phyloP scores from a whole-genome alignment of 2,797 vertebrate species.

The Myripristis murdjan region DNA sequence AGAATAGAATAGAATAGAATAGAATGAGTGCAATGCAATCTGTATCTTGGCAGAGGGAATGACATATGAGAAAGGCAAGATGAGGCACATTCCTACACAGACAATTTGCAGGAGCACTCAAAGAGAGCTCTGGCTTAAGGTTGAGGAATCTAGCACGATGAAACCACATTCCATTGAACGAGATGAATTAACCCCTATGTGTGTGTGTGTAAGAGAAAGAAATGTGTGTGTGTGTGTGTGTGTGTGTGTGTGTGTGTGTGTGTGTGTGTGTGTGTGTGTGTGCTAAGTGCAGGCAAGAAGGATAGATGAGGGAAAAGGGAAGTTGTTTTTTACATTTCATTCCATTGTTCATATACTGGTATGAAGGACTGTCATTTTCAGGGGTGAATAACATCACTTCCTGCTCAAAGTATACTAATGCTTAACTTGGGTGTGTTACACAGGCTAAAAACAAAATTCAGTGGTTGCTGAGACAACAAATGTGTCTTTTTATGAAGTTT shows the following conservation, averaged over 20 bases:
- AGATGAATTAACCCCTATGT: slow-evolving; percentile 37
- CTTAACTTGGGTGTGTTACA: too few species aligned
- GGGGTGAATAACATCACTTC: too few species aligned
- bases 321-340: slow-evolving; percentile 2
- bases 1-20: not conserved
- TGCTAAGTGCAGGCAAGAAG: not conserved
- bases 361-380: too few species aligned
- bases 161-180: slow-evolving; percentile 75
- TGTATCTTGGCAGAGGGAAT: slow-evolving; percentile 9
- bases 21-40: not conserved
- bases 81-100: slow-evolving; percentile 23
- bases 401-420: too few species aligned
- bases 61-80: slow-evolving; percentile 15
- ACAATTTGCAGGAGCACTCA: slow-evolving; percentile 79
- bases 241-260: slow-evolving; percentile 5
- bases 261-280: slow-evolving; percentile 7
- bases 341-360: not conserved
- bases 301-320: not conserved
- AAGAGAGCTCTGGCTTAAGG: slow-evolving; percentile 53
- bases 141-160: slow-evolving; percentile 82
- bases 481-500: too few species aligned
- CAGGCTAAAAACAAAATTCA: too few species aligned
- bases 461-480: too few species aligned
- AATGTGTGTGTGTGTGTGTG: slow-evolving; percentile 4
- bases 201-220: too few species aligned